Conservation (phyloP, 2,113 vertebrate genomes). For the Phoxinus phoxinus region DNA sequence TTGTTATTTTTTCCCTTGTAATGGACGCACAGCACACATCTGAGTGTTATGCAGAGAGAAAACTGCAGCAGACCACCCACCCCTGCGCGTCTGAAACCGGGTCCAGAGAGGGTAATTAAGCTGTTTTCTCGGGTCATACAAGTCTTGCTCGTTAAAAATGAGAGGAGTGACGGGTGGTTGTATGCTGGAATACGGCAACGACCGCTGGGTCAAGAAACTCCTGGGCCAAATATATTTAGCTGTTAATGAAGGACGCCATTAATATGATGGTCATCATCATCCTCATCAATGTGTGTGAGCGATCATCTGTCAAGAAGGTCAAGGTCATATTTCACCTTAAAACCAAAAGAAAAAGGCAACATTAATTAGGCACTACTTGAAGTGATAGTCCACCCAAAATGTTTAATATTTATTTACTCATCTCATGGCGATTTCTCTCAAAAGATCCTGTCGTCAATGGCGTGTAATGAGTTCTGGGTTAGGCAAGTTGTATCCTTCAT, state of each 20-base stretch:
- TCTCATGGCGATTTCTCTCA: background rate
- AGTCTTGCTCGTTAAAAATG: slow-evolving; percentile 64
- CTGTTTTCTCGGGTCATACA: slow-evolving; percentile 64
- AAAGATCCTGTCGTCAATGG: too few species aligned
- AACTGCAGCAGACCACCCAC: slow-evolving; percentile 69
- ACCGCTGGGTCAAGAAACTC: background rate
- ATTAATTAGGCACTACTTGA: slow-evolving; percentile 2
- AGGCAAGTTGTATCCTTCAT: too few species aligned
- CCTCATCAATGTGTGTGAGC: background rate
- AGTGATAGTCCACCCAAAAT: background rate
- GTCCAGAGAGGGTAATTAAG: slow-evolving; percentile 65
- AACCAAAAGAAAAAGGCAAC: background rate
- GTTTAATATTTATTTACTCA: background rate
- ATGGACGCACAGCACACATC: slow-evolving; percentile 43
- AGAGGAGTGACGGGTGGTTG: slow-evolving; percentile 5
- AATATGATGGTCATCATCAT: background rate
- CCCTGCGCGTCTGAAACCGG: slow-evolving; percentile 56
- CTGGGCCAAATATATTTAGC: background rate
- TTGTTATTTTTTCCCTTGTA: slow-evolving; percentile 56
- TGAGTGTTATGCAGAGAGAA: slow-evolving; percentile 46
- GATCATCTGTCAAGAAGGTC: background rate
- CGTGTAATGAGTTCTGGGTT: too few species aligned
- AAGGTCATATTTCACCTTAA: background rate
- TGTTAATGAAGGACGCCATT: background rate
- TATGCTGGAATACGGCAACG: slow-evolving; percentile 7